These are phyloP conservation scores for Apis mellifera DNA, from an alignment of 1,140 invertebrate species.

Conservation along the genomic window DNA sequence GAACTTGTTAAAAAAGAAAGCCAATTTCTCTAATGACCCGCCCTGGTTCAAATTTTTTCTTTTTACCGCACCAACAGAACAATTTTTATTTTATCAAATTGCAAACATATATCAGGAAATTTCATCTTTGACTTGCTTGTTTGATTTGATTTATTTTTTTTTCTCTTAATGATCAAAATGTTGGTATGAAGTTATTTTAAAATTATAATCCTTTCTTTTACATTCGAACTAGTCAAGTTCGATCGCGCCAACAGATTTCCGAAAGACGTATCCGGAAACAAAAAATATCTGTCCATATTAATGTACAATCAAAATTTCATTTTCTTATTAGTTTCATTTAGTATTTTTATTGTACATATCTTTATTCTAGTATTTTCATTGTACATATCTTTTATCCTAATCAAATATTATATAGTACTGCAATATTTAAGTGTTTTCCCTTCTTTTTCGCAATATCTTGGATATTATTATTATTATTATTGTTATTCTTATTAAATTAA, in stretches of 20 bases:
- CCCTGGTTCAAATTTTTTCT: conserved; percentile 3
- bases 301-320: not conserved
- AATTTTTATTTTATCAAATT: not conserved
- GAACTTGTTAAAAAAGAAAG: conserved; percentile 61
- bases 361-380: not conserved
- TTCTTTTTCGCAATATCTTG: not conserved
- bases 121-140: not conserved
- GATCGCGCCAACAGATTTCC: not conserved
- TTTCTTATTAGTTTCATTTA: not conserved
- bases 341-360: too few relatives aligned
- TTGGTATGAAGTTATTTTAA: not conserved
- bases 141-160: not conserved
- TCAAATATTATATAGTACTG: conserved; percentile 1
- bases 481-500: not conserved
- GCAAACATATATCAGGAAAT: not conserved
- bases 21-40: conserved; percentile 51
- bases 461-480: not conserved
- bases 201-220: too few relatives aligned
- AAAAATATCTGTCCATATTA: not conserved
- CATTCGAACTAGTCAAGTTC: not conserved
- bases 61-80: not conserved
- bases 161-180: not conserved
- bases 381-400: not conserved
- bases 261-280: not conserved
- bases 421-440: conserved; percentile 8